phyloP scores from a whole-genome alignment of 2,888 invertebrate genomes.

The Dastarcus helophoroides region DNA sequence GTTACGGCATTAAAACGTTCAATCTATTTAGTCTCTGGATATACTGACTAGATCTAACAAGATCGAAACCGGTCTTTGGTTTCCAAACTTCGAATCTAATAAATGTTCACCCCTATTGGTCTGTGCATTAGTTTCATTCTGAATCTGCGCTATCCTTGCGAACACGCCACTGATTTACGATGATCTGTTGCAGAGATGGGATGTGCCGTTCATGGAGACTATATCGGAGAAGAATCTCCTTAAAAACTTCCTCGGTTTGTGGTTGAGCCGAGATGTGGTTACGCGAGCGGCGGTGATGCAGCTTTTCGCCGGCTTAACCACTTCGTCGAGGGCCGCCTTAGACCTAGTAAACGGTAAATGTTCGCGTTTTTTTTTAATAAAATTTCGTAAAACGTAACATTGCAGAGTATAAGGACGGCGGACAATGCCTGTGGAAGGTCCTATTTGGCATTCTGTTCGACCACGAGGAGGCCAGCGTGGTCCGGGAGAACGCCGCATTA shows the following conservation, averaged over 20 bases:
- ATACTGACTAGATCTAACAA: too few species aligned
- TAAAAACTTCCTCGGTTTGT: slow-evolving; percentile 37
- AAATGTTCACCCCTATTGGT: too few species aligned
- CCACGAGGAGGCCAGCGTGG: slow-evolving; percentile 42
- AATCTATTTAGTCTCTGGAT: too few species aligned
- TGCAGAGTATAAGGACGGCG: slow-evolving; percentile 22
- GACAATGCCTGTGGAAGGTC: slow-evolving; percentile 31
- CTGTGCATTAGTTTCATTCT: too few species aligned
- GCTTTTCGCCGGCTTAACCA: slow-evolving; percentile 38
- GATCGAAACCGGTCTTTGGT: too few species aligned
- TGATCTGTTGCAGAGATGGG: slow-evolving; percentile 27
- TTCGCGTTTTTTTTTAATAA: slow-evolving; percentile 13
- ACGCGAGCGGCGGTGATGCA: slow-evolving; percentile 43
- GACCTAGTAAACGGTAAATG: slow-evolving; percentile 28
- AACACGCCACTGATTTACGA: neutral
- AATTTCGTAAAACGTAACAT: neutral
- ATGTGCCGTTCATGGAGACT: slow-evolving; percentile 27
- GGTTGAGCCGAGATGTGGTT: slow-evolving; percentile 42
- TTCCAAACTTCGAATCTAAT: too few species aligned
- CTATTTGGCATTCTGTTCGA: slow-evolving; percentile 33
- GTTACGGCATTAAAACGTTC: too few species aligned
- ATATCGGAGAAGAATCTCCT: slow-evolving; percentile 19
- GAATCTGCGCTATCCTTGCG: too few species aligned
- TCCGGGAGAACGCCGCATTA: slow-evolving; percentile 44
- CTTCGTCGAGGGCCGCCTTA: slow-evolving; percentile 25